Conservation (phyloP, 53 echinoderm and acorn worm genomes). For the Astropecten irregularis region DNA sequence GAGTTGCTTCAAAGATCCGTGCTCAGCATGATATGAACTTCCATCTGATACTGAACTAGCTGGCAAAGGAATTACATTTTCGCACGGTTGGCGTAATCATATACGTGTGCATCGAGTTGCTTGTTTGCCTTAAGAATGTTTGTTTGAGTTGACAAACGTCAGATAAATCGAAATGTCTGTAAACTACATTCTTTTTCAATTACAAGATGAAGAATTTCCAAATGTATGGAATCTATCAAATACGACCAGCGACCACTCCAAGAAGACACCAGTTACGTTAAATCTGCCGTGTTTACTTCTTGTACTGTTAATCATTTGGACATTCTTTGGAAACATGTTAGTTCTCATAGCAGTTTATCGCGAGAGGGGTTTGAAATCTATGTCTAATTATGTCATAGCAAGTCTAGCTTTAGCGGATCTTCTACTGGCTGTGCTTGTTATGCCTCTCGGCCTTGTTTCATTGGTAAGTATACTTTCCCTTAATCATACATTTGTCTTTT, state of each 20-base stretch:
- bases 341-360: conserved; percentile 94
- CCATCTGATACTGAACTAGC: no score
- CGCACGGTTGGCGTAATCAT: no score
- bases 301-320: conserved; percentile 76
- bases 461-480: conserved; percentile 72
- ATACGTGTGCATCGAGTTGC: no score
- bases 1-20: neutral
- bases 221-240: conserved; percentile 45
- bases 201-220: conserved; percentile 1
- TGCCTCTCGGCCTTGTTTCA: conserved; percentile 87
- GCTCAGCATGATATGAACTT: neutral
- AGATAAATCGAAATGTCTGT: no score
- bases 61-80: no score
- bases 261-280: neutral
- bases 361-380: conserved; percentile 86
- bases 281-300: conserved; percentile 60
- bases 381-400: conserved; percentile 98
- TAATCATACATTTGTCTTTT: neutral
- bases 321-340: conserved; percentile 87
- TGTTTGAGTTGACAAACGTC: no score
- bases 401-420: conserved; percentile 89
- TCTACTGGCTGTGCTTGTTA: conserved; percentile 83
- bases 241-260: neutral
- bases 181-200: conserved; percentile 8
- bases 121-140: no score